These are phyloP conservation scores for Drosophila jambulina DNA, from an alignment of 1,140 invertebrate genomes.

Conservation along the genomic window DNA sequence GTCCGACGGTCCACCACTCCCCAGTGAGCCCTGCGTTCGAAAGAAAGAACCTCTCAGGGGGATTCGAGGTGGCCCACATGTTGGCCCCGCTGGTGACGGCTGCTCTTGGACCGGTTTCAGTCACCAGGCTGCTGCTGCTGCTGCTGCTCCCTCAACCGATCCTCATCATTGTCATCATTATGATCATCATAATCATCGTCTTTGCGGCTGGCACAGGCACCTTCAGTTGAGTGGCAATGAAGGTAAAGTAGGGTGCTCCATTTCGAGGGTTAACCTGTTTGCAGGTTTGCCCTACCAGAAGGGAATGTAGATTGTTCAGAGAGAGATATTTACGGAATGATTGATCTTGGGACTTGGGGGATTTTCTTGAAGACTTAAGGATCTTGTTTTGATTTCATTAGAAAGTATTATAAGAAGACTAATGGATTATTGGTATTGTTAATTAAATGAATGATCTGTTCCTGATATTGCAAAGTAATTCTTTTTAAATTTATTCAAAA, in stretches of 20 bases:
- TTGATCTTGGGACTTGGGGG: background rate
- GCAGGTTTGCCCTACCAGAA: conserved; percentile 19
- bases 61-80: conserved; percentile 58
- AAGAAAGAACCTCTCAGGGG: conserved; percentile 46
- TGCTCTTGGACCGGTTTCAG: conserved; percentile 52
- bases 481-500: background rate
- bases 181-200: conserved; percentile 20
- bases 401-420: background rate
- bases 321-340: background rate
- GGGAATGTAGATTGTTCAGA: background rate
- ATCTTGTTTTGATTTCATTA: background rate
- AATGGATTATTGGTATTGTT: background rate
- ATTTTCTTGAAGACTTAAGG: background rate
- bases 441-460: background rate
- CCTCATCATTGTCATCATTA: conserved; percentile 26
- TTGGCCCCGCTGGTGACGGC: conserved; percentile 33
- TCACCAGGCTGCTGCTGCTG: conserved; percentile 33
- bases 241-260: conserved; percentile 79
- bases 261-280: conserved; percentile 77
- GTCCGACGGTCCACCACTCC: conserved; percentile 23
- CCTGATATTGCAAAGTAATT: background rate
- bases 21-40: conserved; percentile 20
- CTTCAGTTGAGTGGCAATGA: conserved; percentile 74
- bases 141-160: conserved; percentile 21
- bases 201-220: conserved; percentile 33